Conservation (phyloP, 1,140 invertebrate species). For the Notospermus geniculatus region DNA sequence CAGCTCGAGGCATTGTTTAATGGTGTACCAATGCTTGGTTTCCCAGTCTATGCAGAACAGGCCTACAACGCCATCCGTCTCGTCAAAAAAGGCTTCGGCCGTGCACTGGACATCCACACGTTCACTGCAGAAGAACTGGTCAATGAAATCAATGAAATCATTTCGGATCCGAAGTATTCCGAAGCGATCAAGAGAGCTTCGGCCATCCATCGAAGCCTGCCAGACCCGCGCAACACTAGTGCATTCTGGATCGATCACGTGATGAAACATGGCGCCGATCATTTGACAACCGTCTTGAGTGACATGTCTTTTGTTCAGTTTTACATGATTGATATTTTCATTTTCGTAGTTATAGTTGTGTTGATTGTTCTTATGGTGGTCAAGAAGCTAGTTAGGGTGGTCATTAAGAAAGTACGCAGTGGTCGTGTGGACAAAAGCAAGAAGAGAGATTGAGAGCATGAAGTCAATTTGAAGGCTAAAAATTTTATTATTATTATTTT, state of each 20-base stretch:
- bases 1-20: conserved; percentile 28
- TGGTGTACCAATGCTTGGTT: conserved; percentile 34
- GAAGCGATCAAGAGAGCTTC: conserved; percentile 13
- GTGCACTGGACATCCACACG: conserved; percentile 11
- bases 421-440: no score
- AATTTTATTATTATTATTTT: no score
- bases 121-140: conserved; percentile 16
- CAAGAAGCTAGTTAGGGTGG: no score
- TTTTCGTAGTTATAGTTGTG: neutral
- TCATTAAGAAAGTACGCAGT: no score
- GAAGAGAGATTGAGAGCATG: no score
- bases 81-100: conserved; percentile 32
- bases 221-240: conserved; percentile 4
- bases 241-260: conserved; percentile 26
- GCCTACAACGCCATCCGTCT: conserved; percentile 45
- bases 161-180: conserved; percentile 5
- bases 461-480: no score
- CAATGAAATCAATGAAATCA: conserved; percentile 11
- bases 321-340: neutral
- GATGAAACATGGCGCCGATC: conserved; percentile 9
- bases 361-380: no score
- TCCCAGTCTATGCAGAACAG: conserved; percentile 43
- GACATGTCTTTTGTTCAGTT: neutral
- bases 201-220: neutral
- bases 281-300: neutral